Base-by-base conservation (phyloP, 2,888 invertebrate genomes). In the Elmis aenea region DNA sequence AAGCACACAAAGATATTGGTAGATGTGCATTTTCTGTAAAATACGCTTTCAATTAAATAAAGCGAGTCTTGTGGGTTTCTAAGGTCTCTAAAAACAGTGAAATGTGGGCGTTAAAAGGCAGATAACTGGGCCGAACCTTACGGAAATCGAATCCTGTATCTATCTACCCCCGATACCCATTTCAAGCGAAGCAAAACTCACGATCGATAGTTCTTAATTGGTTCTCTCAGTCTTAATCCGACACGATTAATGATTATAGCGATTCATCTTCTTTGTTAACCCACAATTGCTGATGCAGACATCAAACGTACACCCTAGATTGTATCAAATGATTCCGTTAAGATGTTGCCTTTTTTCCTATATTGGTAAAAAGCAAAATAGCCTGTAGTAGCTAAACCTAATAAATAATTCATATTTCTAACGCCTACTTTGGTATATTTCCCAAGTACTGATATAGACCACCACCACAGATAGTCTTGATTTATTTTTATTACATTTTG, bases 401-500 rank as follows among this genome's bases (percentile, higher is more conserved):
- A 38, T 37, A 29, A 33, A 42, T 42, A 38, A 38, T 42, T 38
- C 38, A 38, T 42, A 30, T 33, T 33, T 33, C 16, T 22, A 16
- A 26, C 20, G 30, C 36, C 26, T 13, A 25, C 28, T 8, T 25
- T 14, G 26, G 31, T 33, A 30, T 33, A 33, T 38, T 42, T 42
- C 29, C 13, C 21, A 15, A 18, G 24, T 31, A 11, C 14, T 26
- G 15, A 27, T 34, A 24, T 31, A 26, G 32, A 27, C 26, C 37
- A 32, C n/a, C n/a, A n/a, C 26, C 38, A 33, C 37, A 37, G 38
- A 34, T 37, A 37, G 39, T 48, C 47, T 50, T 50, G 50, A 51
- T 52, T 54, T 49, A 51, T 54, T 52, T 51, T 50, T 51, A 54
- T 54, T 51, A 47, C 47, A 45, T 46, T 36, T 40, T 31, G 29